Evolutionary conservation across 2,888 invertebrate species (phyloP).

Genomic region (Odontocerum albicorne): DNA sequence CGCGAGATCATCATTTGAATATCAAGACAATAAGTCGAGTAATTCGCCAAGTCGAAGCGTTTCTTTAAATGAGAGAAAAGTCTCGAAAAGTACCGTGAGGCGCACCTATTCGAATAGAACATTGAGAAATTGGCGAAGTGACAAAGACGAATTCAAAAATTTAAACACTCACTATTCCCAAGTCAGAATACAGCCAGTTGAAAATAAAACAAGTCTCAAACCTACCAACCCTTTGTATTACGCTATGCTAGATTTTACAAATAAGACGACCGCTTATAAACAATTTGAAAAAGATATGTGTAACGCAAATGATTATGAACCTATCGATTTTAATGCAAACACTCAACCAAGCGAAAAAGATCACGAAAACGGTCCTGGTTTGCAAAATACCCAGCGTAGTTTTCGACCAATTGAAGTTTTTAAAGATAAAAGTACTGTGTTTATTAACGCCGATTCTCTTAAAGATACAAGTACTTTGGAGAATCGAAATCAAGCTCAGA

Average conservation of each 20-base stretch:
- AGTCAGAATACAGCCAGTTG: not conserved
- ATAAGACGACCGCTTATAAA: constrained; percentile 1
- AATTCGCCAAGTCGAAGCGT: not conserved
- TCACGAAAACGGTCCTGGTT: too few relatives aligned
- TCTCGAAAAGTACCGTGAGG: constrained; percentile 11
- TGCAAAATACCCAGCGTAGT: too few relatives aligned
- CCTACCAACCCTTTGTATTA: constrained; percentile 26
- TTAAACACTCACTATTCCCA: constrained; percentile 17
- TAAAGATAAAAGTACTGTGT: constrained; percentile 19
- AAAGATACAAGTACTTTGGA: too few relatives aligned
- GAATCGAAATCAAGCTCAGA: too few relatives aligned
- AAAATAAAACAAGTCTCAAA: not conserved
- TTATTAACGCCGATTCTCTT: not conserved
- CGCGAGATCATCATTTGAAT: constrained; percentile 16
- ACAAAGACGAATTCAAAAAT: constrained; percentile 25
- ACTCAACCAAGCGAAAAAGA: too few relatives aligned
- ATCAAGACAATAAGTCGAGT: not conserved
- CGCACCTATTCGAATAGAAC: constrained; percentile 29
- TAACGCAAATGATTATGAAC: constrained; percentile 21
- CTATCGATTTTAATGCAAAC: constrained; percentile 27
- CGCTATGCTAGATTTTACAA: constrained; percentile 30
- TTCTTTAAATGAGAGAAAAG: constrained; percentile 2
- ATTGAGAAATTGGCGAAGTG: constrained; percentile 25
- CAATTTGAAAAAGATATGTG: constrained; percentile 1
- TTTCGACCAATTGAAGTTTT: constrained; percentile 31